A percentile compares a stretch with the other conserved stretches of the same genome.
Conservation (phyloP, 2,797 vertebrate species). For the Decapterus maruadsi region DNA sequence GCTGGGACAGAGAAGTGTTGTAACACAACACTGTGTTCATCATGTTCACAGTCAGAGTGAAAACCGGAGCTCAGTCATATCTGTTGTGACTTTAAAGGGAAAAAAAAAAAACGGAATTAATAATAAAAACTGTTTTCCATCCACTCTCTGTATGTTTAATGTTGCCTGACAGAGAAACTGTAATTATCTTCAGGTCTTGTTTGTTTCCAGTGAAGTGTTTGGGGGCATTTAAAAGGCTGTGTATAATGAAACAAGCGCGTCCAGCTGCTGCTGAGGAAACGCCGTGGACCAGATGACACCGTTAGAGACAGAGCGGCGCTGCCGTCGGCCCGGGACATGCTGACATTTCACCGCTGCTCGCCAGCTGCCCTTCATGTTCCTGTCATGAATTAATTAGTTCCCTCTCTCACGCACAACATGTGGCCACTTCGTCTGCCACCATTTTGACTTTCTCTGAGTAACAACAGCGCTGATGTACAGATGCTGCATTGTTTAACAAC, state of each 20-base stretch:
- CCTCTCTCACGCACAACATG: background rate
- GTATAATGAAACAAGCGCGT: background rate
- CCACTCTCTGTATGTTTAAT: background rate
- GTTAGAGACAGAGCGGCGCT: background rate
- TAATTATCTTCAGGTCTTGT: background rate
- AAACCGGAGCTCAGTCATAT: background rate
- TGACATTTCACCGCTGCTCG: slow-evolving; percentile 7
- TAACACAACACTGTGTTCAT: background rate
- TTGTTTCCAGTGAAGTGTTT: background rate
- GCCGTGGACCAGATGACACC: background rate
- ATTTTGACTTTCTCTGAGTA: background rate
- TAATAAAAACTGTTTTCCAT: background rate
- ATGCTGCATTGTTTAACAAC: background rate
- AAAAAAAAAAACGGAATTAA: background rate
- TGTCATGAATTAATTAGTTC: slow-evolving; percentile 24
- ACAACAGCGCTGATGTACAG: background rate
- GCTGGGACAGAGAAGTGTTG: background rate
- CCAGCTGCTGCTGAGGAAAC: background rate
- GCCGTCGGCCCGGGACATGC: background rate
- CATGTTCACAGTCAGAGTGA: background rate
- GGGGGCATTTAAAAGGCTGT: background rate
- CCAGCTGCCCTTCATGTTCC: slow-evolving; percentile 19
- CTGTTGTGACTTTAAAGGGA: background rate
- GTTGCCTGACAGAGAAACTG: background rate
- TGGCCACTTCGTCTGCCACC: background rate